These are phyloP conservation scores for Dioctria linearis DNA, from an alignment of 2,888 invertebrate genomes.

Conservation along the genomic window DNA sequence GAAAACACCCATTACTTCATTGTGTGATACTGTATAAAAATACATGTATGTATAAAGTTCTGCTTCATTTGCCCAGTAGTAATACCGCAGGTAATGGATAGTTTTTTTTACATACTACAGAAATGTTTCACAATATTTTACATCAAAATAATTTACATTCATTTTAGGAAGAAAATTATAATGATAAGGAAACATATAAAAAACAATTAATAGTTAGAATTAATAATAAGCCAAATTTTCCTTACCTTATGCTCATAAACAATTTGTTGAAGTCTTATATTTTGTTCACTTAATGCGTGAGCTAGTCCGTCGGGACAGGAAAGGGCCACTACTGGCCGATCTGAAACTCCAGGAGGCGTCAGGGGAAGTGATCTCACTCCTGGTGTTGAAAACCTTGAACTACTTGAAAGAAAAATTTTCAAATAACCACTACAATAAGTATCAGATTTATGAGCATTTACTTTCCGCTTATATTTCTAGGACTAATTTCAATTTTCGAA, in stretches of 20 bases:
- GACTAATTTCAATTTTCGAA: constrained; percentile 64
- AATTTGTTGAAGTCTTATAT: constrained; percentile 82
- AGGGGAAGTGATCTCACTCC: constrained; percentile 70
- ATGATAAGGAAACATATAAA: background rate
- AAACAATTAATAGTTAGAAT: background rate
- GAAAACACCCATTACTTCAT: no score
- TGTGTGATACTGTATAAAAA: no score
- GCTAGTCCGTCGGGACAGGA: constrained; percentile 70
- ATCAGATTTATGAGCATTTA: constrained; percentile 53
- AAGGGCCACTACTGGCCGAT: constrained; percentile 67
- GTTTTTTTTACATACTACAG: no score
- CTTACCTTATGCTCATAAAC: constrained; percentile 84
- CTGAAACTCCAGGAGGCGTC: constrained; percentile 73
- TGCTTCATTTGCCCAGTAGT: no score
- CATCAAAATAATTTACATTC: background rate
- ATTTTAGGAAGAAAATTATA: background rate
- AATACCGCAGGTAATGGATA: no score
- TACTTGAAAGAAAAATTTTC: constrained; percentile 54
- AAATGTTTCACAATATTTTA: no score
- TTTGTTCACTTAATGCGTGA: constrained; percentile 71
- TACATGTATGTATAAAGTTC: no score
- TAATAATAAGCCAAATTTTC: constrained; percentile 11
- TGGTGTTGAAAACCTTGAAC: constrained; percentile 66
- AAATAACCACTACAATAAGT: constrained; percentile 4
- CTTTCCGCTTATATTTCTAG: constrained; percentile 65